Evolutionary conservation across 2,797 vertebrate genomes (phyloP), one percentile per base, ranked within the genome.

Genomic region (Amblyopsis hoosieri): DNA sequence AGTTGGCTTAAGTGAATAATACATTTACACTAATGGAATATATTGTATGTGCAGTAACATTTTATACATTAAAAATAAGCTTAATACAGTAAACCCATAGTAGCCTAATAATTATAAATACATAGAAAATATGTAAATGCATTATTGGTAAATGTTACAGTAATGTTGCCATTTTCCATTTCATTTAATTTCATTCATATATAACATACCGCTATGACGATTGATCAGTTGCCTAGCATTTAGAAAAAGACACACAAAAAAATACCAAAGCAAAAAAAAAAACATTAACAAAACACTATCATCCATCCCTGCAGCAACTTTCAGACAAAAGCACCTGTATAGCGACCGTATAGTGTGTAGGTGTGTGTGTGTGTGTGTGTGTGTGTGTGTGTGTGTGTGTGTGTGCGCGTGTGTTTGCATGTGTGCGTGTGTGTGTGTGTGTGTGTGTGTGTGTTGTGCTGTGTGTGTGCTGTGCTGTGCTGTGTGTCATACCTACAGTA

Each of bases 401-500:
- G 50, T 70, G 65, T 57, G 50, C 33, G 14, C 5, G 12, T 0
- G 4, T 7, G 6, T 12, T 8, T 42, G 1, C 8, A 12, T 5
- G 12, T 12, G 15, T 12, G 1, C 4, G 19, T 54, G 50, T 15
- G 48, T 49, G 48, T 2, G 48, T 15, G 48, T 13, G 12, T 1
- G 17, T 12, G 5, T 12, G 33, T 37, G 6, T 37, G 10, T 19
- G 23, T 19, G 19, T 17, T 17, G 17, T 17, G 1, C 17, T 2
- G 19, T 23, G 19, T 23, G 19, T 23, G 19, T 50, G 3, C 54
- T 57, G 61, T 64, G 52, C 63, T 29, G 23, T 29, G 23, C 45
- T 31, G 52, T 70, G 65, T 57, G 50, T 45, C 23, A 33, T 55
- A 37, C n/a, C 15, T 55, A 55, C 47, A 13, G 33, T 57, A 74